phyloP scores from a whole-genome alignment of 1,140 invertebrate species.

The Lanistes nyassanus region DNA sequence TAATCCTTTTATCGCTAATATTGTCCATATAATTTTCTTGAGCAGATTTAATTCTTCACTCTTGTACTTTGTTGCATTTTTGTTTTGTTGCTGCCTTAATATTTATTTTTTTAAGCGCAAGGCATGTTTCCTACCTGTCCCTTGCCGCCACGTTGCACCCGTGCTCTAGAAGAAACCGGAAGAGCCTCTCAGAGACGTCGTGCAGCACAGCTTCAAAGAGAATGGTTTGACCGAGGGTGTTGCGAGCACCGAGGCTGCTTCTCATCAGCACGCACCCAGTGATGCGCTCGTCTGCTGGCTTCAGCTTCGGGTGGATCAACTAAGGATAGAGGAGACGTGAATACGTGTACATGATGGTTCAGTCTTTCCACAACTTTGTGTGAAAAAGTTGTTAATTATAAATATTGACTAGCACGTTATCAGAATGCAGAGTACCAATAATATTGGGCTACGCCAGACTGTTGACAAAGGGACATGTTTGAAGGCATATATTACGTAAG shows the following conservation, averaged over 20 bases:
- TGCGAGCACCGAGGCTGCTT: constrained; percentile 24
- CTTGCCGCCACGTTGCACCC: constrained; percentile 20
- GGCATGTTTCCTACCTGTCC: constrained; percentile 7
- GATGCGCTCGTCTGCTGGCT: constrained; percentile 29
- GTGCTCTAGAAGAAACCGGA: constrained; percentile 9
- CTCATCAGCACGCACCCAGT: constrained; percentile 22
- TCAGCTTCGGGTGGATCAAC: constrained; percentile 21
- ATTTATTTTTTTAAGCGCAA: background rate
- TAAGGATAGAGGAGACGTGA: background rate
- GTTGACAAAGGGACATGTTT: background rate
- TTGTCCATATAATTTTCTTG: too few relatives aligned
- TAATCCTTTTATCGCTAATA: too few relatives aligned
- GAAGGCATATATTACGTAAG: background rate
- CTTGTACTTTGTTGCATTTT: background rate
- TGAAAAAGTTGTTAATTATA: too few relatives aligned
- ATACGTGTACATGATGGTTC: too few relatives aligned
- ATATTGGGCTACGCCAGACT: too few relatives aligned
- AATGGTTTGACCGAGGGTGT: constrained; percentile 31
- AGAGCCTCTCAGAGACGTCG: background rate
- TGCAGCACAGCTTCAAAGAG: constrained; percentile 30
- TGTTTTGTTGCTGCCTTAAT: background rate
- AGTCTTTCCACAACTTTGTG: too few relatives aligned
- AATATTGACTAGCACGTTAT: too few relatives aligned
- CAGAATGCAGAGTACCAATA: too few relatives aligned
- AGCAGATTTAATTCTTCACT: too few relatives aligned